These are phyloP conservation scores for Catagonus wagneri DNA, from an alignment of 2,113 vertebrate species.

Conservation along the genomic window DNA sequence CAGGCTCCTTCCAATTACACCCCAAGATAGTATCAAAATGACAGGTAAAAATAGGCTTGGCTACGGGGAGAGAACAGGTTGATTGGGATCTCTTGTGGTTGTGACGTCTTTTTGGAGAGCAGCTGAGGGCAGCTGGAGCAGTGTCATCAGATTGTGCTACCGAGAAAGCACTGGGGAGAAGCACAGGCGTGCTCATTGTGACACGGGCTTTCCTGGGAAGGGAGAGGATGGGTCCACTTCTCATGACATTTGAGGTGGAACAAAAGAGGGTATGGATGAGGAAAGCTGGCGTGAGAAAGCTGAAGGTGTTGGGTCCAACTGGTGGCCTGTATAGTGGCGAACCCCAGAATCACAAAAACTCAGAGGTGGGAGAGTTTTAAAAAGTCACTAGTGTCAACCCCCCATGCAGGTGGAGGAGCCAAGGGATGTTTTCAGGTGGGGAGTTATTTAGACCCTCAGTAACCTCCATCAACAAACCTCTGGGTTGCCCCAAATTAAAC, in stretches of 20 bases:
- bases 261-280: not conserved
- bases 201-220: slow-evolving; percentile 50
- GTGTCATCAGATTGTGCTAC: not conserved
- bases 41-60: slow-evolving; percentile 73
- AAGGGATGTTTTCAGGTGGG: not conserved
- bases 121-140: not conserved
- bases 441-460: not conserved
- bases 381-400: not conserved
- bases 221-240: not conserved
- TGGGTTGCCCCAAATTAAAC: not conserved
- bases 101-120: slow-evolving; percentile 40
- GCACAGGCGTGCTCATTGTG: not conserved
- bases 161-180: slow-evolving; percentile 5
- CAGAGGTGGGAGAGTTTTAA: not conserved
- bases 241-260: not conserved
- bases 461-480: not conserved
- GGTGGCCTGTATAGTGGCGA: not conserved
- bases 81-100: slow-evolving; percentile 34
- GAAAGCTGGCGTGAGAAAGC: not conserved
- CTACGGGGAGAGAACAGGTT: slow-evolving; percentile 39
- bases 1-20: slow-evolving; percentile 76
- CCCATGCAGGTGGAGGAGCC: not conserved
- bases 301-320: not conserved
- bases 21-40: slow-evolving; percentile 78
- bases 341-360: not conserved